Evolutionary conservation across 2,888 invertebrate genomes (phyloP), one percentile per base, ranked within the genome.

Genomic region (Aleiodes testaceus): DNA sequence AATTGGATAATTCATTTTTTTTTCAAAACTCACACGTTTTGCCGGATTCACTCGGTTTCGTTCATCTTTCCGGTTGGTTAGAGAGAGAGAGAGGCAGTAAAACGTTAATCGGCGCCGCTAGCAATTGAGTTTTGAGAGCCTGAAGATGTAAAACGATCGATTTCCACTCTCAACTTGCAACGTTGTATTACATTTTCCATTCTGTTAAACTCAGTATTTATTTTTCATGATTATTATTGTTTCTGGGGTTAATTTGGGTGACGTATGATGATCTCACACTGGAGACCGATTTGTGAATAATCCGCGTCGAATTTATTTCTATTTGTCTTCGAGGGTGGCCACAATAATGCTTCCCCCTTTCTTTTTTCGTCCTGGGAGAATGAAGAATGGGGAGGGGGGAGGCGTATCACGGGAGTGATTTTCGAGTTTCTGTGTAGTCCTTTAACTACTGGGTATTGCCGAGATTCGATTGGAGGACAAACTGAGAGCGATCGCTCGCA

Each of bases 401-500:
- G 20, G 18, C 16, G 20, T 49, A 30, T 42, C 74, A 26, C 69
- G 76, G 77, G 75, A 78, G 74, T 73, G 75, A 78, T 81, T 77
- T 72, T 69, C 67, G 16, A 71, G 50, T 44, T 61, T 49, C 50
- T 59, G 26, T 67, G 63, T 52, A 50, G 61, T 64, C 63, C 63
- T 66, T 67, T 64, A 63, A 69, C 49, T 47, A 55, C 67, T 70
- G 49, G 49, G 50, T 45, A 68, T 52, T 61, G n/a, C 59, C n/a
- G 53, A 55, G 67, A 42, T 64, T 67, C 66, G 65, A 59, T 70
- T 70, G 53, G 52, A 73, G 67, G 76, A 82, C 82, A 86, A 87
- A 87, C 84, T 85, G 85, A 87, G 86, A 87, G 83, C 81, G 84
- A 87, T 87, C 80, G 84, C 75, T 80, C 80, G 78, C 81, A 85